Conservation (phyloP, 2,113 vertebrate species). For the Hydropotes inermis region DNA sequence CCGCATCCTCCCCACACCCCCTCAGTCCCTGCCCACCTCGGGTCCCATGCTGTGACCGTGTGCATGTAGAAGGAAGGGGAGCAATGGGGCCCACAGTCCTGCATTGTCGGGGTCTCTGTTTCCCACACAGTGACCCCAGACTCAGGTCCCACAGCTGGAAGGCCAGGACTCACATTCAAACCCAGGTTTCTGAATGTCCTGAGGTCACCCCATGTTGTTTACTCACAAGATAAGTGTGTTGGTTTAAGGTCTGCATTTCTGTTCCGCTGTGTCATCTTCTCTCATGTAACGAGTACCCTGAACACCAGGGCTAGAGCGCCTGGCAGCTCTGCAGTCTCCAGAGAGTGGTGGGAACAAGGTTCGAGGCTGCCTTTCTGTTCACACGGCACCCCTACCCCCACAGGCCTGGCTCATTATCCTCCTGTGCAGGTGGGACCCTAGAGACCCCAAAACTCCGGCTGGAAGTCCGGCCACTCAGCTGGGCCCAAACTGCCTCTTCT, state of each 20-base stretch:
- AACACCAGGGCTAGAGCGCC: fast-evolving
- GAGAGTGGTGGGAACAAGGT: not conserved
- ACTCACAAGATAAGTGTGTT: fast-evolving
- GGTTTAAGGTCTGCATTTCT: too few relatives aligned
- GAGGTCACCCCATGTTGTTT: fast-evolving
- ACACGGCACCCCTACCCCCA: fast-evolving
- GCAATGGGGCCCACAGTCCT: not conserved
- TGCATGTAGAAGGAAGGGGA: not conserved
- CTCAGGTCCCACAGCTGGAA: not conserved
- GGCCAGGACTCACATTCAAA: not conserved
- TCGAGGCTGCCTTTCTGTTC: not conserved
- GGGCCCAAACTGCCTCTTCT: not conserved
- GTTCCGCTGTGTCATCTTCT: not conserved
- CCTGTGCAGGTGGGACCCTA: not conserved
- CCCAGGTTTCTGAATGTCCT: not conserved
- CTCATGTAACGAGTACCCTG: fast-evolving
- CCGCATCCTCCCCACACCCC: not conserved
- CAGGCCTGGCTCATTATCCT: too few relatives aligned
- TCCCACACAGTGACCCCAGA: not conserved
- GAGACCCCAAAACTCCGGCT: not conserved
- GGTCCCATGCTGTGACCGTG: not conserved
- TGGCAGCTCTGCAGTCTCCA: not conserved
- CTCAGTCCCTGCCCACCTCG: not conserved
- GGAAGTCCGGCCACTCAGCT: not conserved
- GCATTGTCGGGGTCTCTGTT: not conserved